phyloP scores from a whole-genome alignment of 2,797 vertebrate species.

The Epinephelus malabaricus region DNA sequence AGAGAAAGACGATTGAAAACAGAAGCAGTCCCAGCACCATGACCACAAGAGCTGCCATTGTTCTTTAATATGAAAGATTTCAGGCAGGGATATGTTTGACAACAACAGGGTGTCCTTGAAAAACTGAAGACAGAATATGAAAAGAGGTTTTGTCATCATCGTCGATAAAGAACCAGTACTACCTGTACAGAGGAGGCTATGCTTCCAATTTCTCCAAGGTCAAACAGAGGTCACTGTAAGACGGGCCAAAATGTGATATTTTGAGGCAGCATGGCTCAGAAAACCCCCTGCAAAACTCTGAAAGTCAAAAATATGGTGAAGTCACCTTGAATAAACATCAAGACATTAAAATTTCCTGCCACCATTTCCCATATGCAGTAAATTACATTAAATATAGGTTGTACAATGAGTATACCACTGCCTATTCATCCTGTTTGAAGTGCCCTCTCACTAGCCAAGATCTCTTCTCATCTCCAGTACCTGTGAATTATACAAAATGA shows the following conservation, averaged over 20 bases:
- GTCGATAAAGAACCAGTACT: slow-evolving; percentile 80
- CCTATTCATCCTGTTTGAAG: slow-evolving; percentile 77
- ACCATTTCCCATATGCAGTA: slow-evolving; percentile 57
- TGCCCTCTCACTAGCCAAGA: slow-evolving; percentile 79
- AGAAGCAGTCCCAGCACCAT: slow-evolving; percentile 40
- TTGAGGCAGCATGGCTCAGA: slow-evolving; percentile 9
- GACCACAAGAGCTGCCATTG: slow-evolving; percentile 77
- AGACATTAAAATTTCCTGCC: slow-evolving; percentile 35
- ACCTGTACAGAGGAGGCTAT: slow-evolving; percentile 61
- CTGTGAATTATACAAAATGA: slow-evolving; percentile 87
- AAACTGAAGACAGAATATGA: slow-evolving; percentile 86
- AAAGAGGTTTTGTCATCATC: slow-evolving; percentile 79
- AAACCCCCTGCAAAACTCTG: background rate
- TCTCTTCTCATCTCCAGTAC: slow-evolving; percentile 82
- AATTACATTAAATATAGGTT: slow-evolving; percentile 80
- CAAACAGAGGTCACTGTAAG: slow-evolving; percentile 59
- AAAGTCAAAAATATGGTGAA: slow-evolving; percentile 50
- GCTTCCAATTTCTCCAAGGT: slow-evolving; percentile 63
- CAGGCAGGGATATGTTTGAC: slow-evolving; percentile 76
- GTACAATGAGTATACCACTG: slow-evolving; percentile 63
- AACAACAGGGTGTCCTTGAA: slow-evolving; percentile 91
- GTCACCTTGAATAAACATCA: slow-evolving; percentile 35
- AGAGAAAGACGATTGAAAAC: slow-evolving; percentile 39
- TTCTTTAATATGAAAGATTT: slow-evolving; percentile 89
- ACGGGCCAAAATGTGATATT: slow-evolving; percentile 40